phyloP scores from a whole-genome alignment of 2,888 invertebrate genomes.

The Chrysotoxum bicinctum region DNA sequence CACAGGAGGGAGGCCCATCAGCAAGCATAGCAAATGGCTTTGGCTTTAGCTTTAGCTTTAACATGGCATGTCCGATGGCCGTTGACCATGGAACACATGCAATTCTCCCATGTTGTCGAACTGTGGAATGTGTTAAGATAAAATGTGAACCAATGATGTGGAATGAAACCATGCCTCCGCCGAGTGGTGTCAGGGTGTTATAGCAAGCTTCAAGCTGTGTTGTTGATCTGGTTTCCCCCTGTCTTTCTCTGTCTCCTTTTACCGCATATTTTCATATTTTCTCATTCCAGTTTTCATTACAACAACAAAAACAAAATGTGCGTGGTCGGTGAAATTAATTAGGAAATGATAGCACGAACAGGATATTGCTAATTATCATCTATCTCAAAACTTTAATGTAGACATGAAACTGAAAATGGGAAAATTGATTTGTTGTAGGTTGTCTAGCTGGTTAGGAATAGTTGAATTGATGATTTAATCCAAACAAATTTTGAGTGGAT shows the following conservation, averaged over 20 bases:
- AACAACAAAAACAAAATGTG: neutral
- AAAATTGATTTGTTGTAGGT: constrained; percentile 52
- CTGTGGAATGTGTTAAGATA: constrained; percentile 61
- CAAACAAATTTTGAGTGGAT: neutral
- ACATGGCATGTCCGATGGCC: constrained; percentile 55
- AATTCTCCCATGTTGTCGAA: constrained; percentile 63
- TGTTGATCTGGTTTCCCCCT: constrained; percentile 42
- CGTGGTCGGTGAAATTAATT: constrained; percentile 47
- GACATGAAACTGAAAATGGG: constrained; percentile 21
- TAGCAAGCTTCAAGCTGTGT: neutral
- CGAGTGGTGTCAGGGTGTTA: constrained; percentile 3
- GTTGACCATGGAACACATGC: constrained; percentile 70
- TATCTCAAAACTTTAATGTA: constrained; percentile 12
- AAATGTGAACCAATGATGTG: constrained; percentile 53
- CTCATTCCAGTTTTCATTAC: neutral
- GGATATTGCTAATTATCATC: constrained; percentile 57
- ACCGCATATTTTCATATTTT: neutral
- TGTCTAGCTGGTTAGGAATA: constrained; percentile 2
- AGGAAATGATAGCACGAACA: constrained; percentile 55
- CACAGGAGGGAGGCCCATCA: neutral
- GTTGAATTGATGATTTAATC: constrained; percentile 37
- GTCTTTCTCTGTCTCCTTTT: neutral
- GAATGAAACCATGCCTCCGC: constrained; percentile 57
- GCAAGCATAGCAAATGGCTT: neutral
- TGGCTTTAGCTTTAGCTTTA: neutral